A percentile compares a stretch with the other conserved stretches of the same genome.
Evolutionary conservation across 2,888 invertebrate genomes (phyloP).

Genomic region (Drosophila meridiana): DNA sequence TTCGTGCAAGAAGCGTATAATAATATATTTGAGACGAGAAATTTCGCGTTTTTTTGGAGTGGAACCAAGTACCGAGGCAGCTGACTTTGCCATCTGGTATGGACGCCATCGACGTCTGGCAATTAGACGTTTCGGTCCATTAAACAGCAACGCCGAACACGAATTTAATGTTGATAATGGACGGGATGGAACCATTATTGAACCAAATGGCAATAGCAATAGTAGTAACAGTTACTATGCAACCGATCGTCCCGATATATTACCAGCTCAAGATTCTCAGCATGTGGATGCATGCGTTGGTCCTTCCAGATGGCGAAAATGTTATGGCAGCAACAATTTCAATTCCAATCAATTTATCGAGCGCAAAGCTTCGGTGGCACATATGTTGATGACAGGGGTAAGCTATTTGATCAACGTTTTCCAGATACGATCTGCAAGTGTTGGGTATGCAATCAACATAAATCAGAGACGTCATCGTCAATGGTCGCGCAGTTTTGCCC

Average conservation of each 20-base stretch:
- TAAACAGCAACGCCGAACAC: conserved; percentile 35
- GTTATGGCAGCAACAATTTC: conserved; percentile 61
- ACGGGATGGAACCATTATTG: not conserved
- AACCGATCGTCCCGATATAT: conserved; percentile 83
- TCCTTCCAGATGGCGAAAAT: conserved; percentile 27
- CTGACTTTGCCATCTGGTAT: conserved; percentile 82
- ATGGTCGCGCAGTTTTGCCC: conserved; percentile 91
- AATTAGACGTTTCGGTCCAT: conserved; percentile 81
- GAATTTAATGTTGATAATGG: conserved; percentile 38
- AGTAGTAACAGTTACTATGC: conserved; percentile 37
- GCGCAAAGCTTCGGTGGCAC: conserved; percentile 83
- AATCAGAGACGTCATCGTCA: conserved; percentile 83
- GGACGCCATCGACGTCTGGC: conserved; percentile 84
- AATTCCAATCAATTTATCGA: conserved; percentile 83
- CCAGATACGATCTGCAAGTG: conserved; percentile 83
- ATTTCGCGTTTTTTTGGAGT: conserved; percentile 84
- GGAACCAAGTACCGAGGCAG: conserved; percentile 81
- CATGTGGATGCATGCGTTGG: conserved; percentile 56
- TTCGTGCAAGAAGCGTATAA: conserved; percentile 82
- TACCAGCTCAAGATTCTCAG: conserved; percentile 81
- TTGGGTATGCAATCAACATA: conserved; percentile 3
- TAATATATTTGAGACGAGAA: conserved; percentile 82
- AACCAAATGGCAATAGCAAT: not conserved
- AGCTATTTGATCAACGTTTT: conserved; percentile 86
- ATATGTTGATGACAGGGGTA: conserved; percentile 83